Base-by-base conservation (phyloP, 2,797 vertebrate genomes). In the Crax fasciolata region DNA sequence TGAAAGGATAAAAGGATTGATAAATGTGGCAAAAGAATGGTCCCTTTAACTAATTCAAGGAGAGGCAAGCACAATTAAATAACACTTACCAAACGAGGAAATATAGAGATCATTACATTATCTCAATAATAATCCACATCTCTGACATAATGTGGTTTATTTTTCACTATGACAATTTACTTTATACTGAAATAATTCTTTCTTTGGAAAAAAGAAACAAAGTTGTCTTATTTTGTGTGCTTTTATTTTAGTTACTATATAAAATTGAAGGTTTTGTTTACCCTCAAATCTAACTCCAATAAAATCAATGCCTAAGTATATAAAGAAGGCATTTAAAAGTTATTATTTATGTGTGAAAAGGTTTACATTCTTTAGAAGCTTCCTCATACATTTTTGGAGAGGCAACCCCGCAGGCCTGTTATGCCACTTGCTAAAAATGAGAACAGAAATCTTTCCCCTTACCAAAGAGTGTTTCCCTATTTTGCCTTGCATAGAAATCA, bases 11-110 rank as follows among this genome's bases (percentile, higher is more conserved):
- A 97, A 98, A 97, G 97, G 98, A 98, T 98, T 99, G 98, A 99
- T 98, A 98, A 98, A 99, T 98, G 98, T 98, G 98, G 97, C 98
- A 98, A 98, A 99, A 98, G 97, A 98, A 98, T 68, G 95, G 97
- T 98, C 96, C 94, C 98, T 98, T 97, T 97, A 97, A 98, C 94
- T 97, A 93, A 97, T 97, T 98, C 90, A 97, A 97, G 94, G 96
- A 97, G 98, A 97, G 97, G 97, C 93, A 96, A 86, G 94, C 92
- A 98, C 97, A 98, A 98, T 98, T 98, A 98, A 97, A 97, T 97
- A 63, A 96, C 90, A 98, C 98, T 97, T 97, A 96, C 84, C 94
- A 97, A 98, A 98, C 95, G 97, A 94, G 96, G 84, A 97, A 97
- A 80, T 80, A 76, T 61, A 95, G 93, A 91, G 79, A 74, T 84